Base-by-base conservation (phyloP, 2,797 vertebrate species). In the Myripristis jacobus region DNA sequence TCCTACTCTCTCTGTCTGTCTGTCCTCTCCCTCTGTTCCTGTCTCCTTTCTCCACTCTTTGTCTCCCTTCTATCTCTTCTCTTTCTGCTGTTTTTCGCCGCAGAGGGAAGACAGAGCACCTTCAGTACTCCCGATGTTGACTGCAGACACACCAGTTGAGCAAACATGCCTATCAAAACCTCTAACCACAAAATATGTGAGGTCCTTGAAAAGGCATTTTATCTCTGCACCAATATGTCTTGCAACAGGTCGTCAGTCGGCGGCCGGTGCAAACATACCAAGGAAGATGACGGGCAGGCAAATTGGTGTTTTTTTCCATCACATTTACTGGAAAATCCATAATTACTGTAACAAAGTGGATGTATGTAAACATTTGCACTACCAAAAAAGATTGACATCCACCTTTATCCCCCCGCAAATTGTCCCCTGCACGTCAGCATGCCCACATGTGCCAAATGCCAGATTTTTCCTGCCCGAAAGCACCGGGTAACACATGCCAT, bases 141-240 rank as follows among this genome's bases (percentile, higher is more conserved):
- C 54, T 47, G 63, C 73, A 80, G 80, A 77, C 81, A 56, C 50
- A 62, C 72, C 74, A 79, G 77, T 84, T 79, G 71, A 63, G 52
- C 71, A 81, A 79, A 85, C 74, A 83, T 38, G 12, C 61, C 80
- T 77, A 66, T 88, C 70, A 68, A 70, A 79, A 66, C 24, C 61
- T 62, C 31, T 48, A 52, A 55, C 62, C 64, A 36, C 77, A 73
- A 34, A 27, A 52, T 78, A 25, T 77, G 54, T 69, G 52, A 51
- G 36, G 7, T 31, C 47, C 43, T 54, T 59, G 29, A 71, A 68
- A 72, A 77, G 51, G 38, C 38, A 55, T 58, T 72, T 79, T 13
- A 70, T 25, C 46, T 25, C 44, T 8, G 41, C 18, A 36, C 3
- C 43, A 19, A 70, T 36, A 53, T 56, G 27, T 59, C 53, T 13